A percentile compares a stretch with the other conserved stretches of the same genome.
phyloP scores from a whole-genome alignment of 2,113 vertebrate species.

The Motacilla alba region DNA sequence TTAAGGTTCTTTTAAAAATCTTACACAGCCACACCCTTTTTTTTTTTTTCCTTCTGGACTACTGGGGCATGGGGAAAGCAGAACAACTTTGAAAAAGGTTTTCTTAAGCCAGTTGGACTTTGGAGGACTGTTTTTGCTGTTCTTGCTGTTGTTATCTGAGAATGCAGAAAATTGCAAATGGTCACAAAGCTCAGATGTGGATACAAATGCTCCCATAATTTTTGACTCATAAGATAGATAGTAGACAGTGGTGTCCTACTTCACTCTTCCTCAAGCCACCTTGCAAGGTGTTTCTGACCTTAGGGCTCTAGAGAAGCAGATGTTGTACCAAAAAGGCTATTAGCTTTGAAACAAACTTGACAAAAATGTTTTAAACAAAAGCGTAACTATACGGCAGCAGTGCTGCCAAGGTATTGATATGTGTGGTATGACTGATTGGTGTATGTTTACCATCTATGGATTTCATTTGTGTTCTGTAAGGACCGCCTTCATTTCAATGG shows the following conservation, averaged over 20 bases:
- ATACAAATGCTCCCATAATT: neutral
- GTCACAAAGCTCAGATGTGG: neutral
- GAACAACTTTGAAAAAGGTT: neutral
- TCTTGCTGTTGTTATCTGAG: neutral
- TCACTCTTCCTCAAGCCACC: neutral
- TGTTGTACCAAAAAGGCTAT: neutral
- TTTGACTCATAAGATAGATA: neutral
- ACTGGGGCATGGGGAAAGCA: neutral
- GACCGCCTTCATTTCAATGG: neutral
- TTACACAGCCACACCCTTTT: fast-evolving
- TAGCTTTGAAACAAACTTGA: neutral
- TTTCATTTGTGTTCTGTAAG: neutral
- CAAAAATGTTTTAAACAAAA: neutral
- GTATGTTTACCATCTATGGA: neutral
- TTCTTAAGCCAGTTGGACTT: neutral
- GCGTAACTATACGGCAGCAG: neutral
- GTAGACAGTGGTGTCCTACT: neutral
- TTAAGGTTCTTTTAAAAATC: neutral
- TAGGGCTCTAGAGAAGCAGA: neutral
- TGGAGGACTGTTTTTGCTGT: neutral
- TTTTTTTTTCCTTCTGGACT: neutral
- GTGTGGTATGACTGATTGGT: neutral
- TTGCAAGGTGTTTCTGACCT: neutral
- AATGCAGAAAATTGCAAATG: neutral
- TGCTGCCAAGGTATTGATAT: neutral